A percentile compares a stretch with the other conserved stretches of the same genome.
Conservation (phyloP, 1,140 invertebrate genomes). For the Chironomus striatipennis region DNA sequence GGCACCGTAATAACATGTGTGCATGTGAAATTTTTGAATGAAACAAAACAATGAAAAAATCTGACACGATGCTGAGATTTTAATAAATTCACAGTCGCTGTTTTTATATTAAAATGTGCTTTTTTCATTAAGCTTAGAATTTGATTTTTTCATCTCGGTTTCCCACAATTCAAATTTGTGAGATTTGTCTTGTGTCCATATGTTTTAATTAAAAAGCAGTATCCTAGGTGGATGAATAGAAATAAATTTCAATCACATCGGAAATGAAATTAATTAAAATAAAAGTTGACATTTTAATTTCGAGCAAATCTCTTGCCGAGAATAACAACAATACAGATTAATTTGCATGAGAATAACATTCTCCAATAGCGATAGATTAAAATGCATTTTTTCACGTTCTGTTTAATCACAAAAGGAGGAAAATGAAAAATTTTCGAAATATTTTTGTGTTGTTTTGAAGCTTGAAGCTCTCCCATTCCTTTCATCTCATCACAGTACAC, state of each 20-base stretch:
- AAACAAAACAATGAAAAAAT: neutral
- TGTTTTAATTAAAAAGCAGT: neutral
- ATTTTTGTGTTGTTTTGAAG: neutral
- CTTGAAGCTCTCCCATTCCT: neutral
- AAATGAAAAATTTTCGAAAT: neutral
- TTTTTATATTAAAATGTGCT: neutral
- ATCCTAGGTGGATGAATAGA: neutral
- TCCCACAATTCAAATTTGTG: neutral
- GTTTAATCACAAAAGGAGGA: neutral
- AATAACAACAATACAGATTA: neutral
- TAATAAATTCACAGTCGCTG: neutral
- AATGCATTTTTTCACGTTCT: neutral
- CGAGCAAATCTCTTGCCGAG: neutral
- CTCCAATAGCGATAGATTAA: slow-evolving; percentile 3
- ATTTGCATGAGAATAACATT: no score
- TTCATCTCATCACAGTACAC: neutral
- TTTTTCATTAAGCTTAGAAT: neutral
- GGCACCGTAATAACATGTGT: no score
- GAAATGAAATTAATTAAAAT: neutral
- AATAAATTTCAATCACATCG: neutral
- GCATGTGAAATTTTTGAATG: neutral
- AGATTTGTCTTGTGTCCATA: neutral
- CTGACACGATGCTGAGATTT: neutral
- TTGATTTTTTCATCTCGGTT: neutral
- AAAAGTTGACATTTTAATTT: neutral